A percentile compares a stretch with the other conserved stretches of the same genome.
Evolutionary conservation across 2,113 vertebrate genomes (phyloP).

Genomic region (Datnioides undecimradiatus): DNA sequence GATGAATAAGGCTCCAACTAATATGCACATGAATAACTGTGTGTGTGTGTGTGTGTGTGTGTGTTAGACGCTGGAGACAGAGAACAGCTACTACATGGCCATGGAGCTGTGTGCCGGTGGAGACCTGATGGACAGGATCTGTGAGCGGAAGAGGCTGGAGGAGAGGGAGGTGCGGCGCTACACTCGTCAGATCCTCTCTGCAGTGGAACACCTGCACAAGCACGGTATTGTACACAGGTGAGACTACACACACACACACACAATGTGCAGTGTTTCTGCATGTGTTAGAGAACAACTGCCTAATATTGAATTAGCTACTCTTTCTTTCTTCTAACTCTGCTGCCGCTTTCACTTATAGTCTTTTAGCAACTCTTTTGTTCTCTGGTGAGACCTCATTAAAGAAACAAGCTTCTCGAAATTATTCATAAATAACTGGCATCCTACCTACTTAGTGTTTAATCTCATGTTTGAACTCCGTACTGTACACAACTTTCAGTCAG

Average conservation of each 20-base stretch:
- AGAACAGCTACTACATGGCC: conserved; percentile 90
- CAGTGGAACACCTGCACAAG: conserved; percentile 85
- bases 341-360: background rate
- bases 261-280: background rate
- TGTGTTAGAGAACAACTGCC: background rate
- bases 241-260: background rate
- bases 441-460: background rate
- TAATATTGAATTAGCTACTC: no score
- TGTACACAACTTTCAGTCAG: background rate
- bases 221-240: conserved; percentile 88
- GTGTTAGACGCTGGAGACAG: conserved; percentile 87
- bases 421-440: background rate
- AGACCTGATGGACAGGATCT: conserved; percentile 90
- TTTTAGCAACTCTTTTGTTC: no score
- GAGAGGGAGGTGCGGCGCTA: conserved; percentile 87
- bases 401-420: background rate
- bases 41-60: conserved; percentile 54
- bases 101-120: conserved; percentile 88
- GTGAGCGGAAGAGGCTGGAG: conserved; percentile 85
- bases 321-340: background rate
- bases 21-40: background rate
- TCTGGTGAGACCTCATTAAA: background rate
- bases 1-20: background rate
- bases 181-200: conserved; percentile 87
- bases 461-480: background rate